phyloP scores from a whole-genome alignment of 1,140 invertebrate species.

The Saccostrea glomerata region DNA sequence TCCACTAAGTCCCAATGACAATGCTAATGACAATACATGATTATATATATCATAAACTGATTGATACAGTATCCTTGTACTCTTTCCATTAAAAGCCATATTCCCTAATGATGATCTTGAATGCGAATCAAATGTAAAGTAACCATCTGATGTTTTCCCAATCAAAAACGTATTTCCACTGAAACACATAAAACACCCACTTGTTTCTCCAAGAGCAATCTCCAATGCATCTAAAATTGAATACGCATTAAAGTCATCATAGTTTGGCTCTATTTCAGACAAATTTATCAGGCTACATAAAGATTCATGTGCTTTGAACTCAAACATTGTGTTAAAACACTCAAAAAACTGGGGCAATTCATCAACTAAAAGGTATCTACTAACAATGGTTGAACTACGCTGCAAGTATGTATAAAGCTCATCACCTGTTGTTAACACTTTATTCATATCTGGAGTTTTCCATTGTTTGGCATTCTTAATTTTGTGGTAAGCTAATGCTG shows the following conservation, averaged over 20 bases:
- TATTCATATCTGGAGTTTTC: constrained; percentile 17
- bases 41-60: background rate
- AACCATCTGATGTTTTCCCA: background rate
- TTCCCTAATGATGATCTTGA: background rate
- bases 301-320: background rate
- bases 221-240: background rate
- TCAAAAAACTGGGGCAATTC: constrained; percentile 16
- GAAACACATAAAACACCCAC: background rate
- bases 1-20: background rate
- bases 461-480: constrained; percentile 24
- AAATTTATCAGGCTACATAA: background rate
- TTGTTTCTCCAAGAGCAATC: background rate
- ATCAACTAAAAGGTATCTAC: background rate
- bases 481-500: constrained; percentile 24
- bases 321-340: background rate
- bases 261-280: background rate
- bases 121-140: constrained; percentile 32
- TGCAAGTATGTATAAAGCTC: constrained; percentile 30
- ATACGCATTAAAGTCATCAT: constrained; percentile 3
- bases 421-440: constrained; percentile 38
- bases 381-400: background rate
- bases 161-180: background rate
- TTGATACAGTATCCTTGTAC: background rate
- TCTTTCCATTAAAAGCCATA: constrained; percentile 15
- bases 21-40: background rate